Base-by-base conservation (phyloP, 2,888 invertebrate species). In the Blastobasis lacticolella region DNA sequence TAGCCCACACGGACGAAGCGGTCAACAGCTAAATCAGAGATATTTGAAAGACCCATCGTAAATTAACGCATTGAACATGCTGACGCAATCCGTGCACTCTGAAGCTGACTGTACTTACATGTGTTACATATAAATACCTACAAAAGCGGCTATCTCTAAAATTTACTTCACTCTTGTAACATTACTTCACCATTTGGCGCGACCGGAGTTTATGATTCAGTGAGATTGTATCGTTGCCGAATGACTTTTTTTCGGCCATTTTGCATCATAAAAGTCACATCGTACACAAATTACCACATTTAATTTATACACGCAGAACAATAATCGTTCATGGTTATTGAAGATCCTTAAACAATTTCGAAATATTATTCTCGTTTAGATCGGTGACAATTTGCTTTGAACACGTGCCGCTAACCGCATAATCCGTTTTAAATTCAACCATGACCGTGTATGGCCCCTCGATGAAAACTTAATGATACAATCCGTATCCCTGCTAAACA, bases 331-430 rank as follows among this genome's bases (percentile, higher is more conserved):
- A 60, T 60, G 65, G 62, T 63, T 54, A 60, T 23, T 23, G 23
- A 1, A 23, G 23, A 23, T 23, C 23, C 23, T 23, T 23, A 23
- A 23, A 23, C 23, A 23, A 23, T 23, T 23, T 23, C 3, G 3
- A 23, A 23, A 23, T 23, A 23, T 23, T 23, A 23, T 48, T 56
- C 62, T 53, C 57, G 66, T 71, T 71, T 67, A 66, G 68, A 62
- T 66, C 59, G 57, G 62, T 61, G 67, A 66, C 63, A 69, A 71
- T 76, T 72, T 65, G 69, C 64, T 73, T 66, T 69, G 67, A 71
- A 72, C 81, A 79, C 81, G 79, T 78, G 81, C 68, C 61, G 64
- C 61, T 54, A 23, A 58, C 63, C 64, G 56, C 62, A 59, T 59
- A 55, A 56, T 64, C 58, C 57, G 58, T 64, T 63, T 57, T 59